Evolutionary conservation across 2,888 invertebrate genomes (phyloP).

Genomic region (Meiosimyza decipiens): DNA sequence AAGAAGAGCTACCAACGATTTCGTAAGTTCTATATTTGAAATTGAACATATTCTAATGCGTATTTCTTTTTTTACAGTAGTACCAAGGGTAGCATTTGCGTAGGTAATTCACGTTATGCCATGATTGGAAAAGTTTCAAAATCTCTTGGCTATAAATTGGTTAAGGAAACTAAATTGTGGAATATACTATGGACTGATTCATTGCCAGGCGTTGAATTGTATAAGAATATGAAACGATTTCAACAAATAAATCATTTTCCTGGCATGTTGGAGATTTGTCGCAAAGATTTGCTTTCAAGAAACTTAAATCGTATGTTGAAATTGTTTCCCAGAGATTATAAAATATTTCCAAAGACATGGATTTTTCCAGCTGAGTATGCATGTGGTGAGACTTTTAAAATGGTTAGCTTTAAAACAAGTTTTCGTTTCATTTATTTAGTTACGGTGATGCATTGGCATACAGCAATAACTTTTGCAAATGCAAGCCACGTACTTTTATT

Average conservation of each 20-base stretch:
- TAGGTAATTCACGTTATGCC: slow-evolving; percentile 58
- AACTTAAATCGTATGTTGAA: slow-evolving; percentile 91
- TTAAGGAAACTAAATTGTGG: slow-evolving; percentile 85
- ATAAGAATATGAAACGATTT: slow-evolving; percentile 91
- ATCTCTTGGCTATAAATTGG: slow-evolving; percentile 66
- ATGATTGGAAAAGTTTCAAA: slow-evolving; percentile 62
- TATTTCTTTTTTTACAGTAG: slow-evolving; percentile 44
- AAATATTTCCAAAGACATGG: slow-evolving; percentile 94
- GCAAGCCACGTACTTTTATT: slow-evolving; percentile 83
- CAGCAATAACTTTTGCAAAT: slow-evolving; percentile 65
- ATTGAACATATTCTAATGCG: not conserved
- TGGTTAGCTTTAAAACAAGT: not conserved
- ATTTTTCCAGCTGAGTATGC: slow-evolving; percentile 90
- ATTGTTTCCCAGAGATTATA: slow-evolving; percentile 89
- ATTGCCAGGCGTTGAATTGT: slow-evolving; percentile 85
- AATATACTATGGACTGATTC: slow-evolving; percentile 91
- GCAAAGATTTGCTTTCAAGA: slow-evolving; percentile 88
- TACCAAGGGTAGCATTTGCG: slow-evolving; percentile 60
- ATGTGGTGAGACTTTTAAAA: not conserved
- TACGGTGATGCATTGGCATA: slow-evolving; percentile 76
- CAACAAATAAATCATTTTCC: slow-evolving; percentile 95
- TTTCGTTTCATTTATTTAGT: slow-evolving; percentile 55
- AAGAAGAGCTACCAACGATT: slow-evolving; percentile 41
- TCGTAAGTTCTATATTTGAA: slow-evolving; percentile 44
- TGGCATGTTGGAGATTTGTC: slow-evolving; percentile 88